Percentiles rank a stretch among this genome's conserved stretches.
These are phyloP conservation scores for Columba livia DNA, from an alignment of 2,113 vertebrate genomes.

Conservation along the genomic window DNA sequence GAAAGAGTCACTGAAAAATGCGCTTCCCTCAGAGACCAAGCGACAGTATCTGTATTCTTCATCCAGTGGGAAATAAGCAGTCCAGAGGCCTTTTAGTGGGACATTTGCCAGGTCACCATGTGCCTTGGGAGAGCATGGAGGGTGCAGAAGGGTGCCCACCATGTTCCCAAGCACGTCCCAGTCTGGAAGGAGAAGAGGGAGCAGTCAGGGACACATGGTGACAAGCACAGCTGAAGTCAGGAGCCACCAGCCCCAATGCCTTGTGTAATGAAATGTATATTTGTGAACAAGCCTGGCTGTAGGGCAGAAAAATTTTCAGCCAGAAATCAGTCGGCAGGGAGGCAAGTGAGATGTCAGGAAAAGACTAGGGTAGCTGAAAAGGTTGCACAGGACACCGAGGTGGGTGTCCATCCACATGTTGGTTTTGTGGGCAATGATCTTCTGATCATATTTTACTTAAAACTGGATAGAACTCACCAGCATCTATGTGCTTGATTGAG, in stretches of 20 bases:
- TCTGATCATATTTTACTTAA: neutral
- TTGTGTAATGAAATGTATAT: neutral
- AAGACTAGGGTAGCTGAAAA: neutral
- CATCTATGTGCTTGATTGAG: neutral
- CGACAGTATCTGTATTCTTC: neutral
- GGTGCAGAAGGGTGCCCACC: neutral
- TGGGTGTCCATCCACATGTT: rapidly evolving
- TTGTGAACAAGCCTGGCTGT: rapidly evolving
- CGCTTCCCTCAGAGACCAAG: neutral
- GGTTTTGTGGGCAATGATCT: neutral
- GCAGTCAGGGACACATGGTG: neutral
- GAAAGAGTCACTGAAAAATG: slow-evolving; percentile 11
- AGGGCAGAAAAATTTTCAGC: neutral
- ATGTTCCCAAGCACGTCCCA: neutral
- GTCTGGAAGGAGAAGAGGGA: neutral
- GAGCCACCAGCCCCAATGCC: neutral
- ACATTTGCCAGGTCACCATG: rapidly evolving
- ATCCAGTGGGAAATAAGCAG: neutral
- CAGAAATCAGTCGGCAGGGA: neutral
- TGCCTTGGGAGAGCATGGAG: neutral
- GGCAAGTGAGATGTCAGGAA: neutral
- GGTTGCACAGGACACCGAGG: neutral
- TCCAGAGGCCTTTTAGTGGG: neutral
- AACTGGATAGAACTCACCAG: neutral
- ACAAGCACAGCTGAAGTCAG: neutral